These are phyloP conservation scores for Nematopogon swammerdamellus DNA, from an alignment of 2,888 invertebrate genomes.

Conservation along the genomic window DNA sequence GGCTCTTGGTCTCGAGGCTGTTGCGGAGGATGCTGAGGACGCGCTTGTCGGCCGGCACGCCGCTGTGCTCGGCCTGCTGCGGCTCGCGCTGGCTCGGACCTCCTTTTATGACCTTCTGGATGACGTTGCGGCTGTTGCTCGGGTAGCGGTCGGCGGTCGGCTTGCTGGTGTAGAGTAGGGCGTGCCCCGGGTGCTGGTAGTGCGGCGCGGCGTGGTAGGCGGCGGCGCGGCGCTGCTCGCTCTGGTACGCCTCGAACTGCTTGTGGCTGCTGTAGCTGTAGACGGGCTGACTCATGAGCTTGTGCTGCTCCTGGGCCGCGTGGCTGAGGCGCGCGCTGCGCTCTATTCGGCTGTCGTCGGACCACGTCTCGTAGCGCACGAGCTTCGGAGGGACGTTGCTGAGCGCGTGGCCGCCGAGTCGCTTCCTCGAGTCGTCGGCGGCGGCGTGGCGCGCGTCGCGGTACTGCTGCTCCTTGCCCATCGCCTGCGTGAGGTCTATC, in stretches of 20 bases:
- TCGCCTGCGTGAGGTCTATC: conserved; percentile 43
- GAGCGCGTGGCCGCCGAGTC: conserved; percentile 33
- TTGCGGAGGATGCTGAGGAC: conserved; percentile 69
- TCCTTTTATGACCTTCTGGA: no score
- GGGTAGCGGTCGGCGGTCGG: conserved; percentile 10
- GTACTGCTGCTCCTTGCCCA: conserved; percentile 20
- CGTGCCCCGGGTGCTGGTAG: conserved; percentile 6
- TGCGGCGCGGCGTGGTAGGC: conserved; percentile 15
- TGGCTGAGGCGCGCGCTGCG: conserved; percentile 26
- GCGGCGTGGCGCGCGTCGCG: conserved; percentile 22
- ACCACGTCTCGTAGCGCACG: conserved; percentile 44
- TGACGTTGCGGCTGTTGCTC: conserved; percentile 30
- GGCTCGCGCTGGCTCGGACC: conserved; percentile 35
- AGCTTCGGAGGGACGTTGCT: conserved; percentile 52
- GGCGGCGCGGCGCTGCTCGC: conserved; percentile 33
- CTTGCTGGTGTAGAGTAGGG: conserved; percentile 8
- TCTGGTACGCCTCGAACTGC: conserved; percentile 40
- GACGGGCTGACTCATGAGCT: conserved; percentile 41
- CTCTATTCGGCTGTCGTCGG: conserved; percentile 42
- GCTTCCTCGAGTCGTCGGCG: conserved; percentile 40
- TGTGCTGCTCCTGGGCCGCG: conserved; percentile 32
- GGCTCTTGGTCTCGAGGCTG: conserved; percentile 65
- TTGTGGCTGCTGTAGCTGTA: conserved; percentile 45
- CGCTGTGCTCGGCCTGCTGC: conserved; percentile 13
- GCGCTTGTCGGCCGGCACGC: conserved; percentile 63